Conservation (phyloP, 2,888 invertebrate species). For the Allacma fusca region DNA sequence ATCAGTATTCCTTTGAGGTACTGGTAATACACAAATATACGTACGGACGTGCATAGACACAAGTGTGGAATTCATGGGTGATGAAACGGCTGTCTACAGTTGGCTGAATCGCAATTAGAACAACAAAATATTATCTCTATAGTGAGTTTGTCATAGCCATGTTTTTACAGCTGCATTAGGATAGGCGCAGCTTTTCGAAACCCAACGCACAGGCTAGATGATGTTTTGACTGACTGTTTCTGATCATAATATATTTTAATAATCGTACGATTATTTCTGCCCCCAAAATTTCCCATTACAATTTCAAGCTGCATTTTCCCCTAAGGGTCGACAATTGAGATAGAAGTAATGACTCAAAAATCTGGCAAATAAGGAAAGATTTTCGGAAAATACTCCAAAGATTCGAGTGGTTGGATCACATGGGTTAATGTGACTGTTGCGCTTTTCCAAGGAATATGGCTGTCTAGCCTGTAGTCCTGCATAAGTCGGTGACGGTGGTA, state of each 20-base stretch:
- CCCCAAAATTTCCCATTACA: too few species aligned
- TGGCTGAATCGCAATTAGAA: constrained; percentile 1
- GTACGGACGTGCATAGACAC: background rate
- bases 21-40: background rate
- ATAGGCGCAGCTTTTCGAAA: background rate
- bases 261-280: too few species aligned
- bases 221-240: too few species aligned
- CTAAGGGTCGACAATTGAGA: too few species aligned
- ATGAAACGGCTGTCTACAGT: background rate
- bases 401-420: background rate
- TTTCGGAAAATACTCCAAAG: background rate
- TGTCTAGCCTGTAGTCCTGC: too few species aligned
- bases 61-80: background rate
- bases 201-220: too few species aligned
- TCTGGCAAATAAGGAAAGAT: background rate
- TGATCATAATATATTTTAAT: too few species aligned
- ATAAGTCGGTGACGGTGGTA: too few species aligned
- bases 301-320: too few species aligned
- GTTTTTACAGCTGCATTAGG: background rate
- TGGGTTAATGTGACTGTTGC: background rate
- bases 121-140: background rate
- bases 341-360: too few species aligned
- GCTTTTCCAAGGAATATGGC: too few species aligned
- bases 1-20: too few species aligned
- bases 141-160: background rate